A percentile compares a stretch with the other conserved stretches of the same genome.
These are phyloP conservation scores for Triplophysa tibetana DNA, from an alignment of 2,113 vertebrate species.

Conservation along the genomic window DNA sequence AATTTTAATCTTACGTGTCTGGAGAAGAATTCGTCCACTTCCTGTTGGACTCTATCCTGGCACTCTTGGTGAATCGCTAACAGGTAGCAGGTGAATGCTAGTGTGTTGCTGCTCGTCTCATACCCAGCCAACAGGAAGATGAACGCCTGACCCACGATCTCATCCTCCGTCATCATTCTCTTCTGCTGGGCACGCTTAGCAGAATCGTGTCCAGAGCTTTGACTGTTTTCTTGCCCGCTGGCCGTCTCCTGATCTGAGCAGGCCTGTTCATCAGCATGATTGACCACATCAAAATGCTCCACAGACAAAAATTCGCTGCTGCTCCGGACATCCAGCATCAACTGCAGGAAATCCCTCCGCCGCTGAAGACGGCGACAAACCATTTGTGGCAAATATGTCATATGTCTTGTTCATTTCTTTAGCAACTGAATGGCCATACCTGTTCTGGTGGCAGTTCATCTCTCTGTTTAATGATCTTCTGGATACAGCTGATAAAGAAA, in stretches of 20 bases:
- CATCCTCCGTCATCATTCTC: conserved; percentile 80
- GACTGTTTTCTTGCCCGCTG: conserved; percentile 16
- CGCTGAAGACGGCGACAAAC: conserved; percentile 69
- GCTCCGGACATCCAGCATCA: conserved; percentile 81
- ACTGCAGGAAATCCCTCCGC: conserved; percentile 89
- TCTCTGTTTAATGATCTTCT: conserved; percentile 82
- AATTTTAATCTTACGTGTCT: conserved; percentile 80
- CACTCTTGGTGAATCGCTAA: conserved; percentile 84
- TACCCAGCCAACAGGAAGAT: conserved; percentile 90
- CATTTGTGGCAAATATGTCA: background rate
- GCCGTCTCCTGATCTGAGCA: background rate
- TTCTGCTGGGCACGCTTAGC: conserved; percentile 47
- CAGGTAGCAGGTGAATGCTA: conserved; percentile 87
- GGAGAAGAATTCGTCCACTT: conserved; percentile 82
- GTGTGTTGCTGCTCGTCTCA: conserved; percentile 83
- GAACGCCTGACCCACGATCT: conserved; percentile 89
- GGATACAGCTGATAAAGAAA: conserved; percentile 84
- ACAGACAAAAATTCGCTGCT: conserved; percentile 56
- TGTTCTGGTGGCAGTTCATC: conserved; percentile 81
- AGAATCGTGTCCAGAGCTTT: background rate
- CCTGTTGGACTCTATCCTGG: conserved; percentile 80
- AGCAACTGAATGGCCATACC: conserved; percentile 66
- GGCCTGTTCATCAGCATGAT: conserved; percentile 50
- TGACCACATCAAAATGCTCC: conserved; percentile 67
- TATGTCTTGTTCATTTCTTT: background rate